Evolutionary conservation across 2,888 invertebrate species (phyloP), one percentile per base, ranked within the genome.

Genomic region (Helleia helle): DNA sequence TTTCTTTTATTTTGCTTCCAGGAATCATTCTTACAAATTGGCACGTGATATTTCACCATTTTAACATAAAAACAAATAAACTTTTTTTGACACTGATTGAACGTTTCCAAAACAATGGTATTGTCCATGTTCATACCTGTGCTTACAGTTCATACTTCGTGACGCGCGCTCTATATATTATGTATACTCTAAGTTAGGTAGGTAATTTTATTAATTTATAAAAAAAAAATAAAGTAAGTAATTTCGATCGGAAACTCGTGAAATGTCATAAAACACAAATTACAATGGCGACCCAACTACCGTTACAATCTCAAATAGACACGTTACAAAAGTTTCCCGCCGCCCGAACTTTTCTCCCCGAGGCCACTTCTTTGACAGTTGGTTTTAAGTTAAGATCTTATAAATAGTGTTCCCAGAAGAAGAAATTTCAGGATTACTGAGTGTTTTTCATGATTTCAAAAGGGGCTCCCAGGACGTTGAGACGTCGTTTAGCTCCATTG

Each of bases 351-450:
- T 66, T 37, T 38, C 49, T 65, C 71, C 70, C 70, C 38, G 42
- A 62, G 64, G 65, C 44, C 53, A 56, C 56, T 69, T 64, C 65
- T 74, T 72, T 70, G 74, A 73, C 73, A 76, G 73, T 73, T 75
- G 62, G 63, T 65, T 67, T 68, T 64, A 69, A 71, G 65, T 69
- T 70, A 66, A 65, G 70, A 73, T 63, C 70, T 68, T 71, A 69
- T 73, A 74, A 73, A 71, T 73, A 75, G 73, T 71, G 67, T 38
- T 66, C 67, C 67, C 65, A 46, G 45, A 48, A 62, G 65, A 57
- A 54, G 56, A 51, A 68, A 65, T 68, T 68, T 65, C 58, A 58
- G 61, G 59, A 65, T 67, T 64, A 62, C 62, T 56, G 57, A 59
- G 52, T 52, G 59, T 66, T 71, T 65, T 64, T 62, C 60, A 55